Evolutionary conservation across 2,113 vertebrate genomes (phyloP), one percentile per base, ranked within the genome.

Genomic region (Myotis brandtii): DNA sequence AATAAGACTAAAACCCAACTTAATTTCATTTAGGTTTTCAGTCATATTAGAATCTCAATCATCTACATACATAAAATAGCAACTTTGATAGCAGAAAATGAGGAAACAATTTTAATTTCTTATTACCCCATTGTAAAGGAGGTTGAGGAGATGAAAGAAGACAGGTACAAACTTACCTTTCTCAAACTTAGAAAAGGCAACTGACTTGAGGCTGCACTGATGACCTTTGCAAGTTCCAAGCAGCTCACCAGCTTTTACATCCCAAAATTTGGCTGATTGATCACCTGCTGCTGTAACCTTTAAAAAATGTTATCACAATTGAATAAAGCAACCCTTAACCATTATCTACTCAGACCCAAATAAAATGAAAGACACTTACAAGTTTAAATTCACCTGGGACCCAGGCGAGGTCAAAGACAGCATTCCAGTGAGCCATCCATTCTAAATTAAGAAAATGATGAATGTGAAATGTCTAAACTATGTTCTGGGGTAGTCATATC

Each of bases 211-310:
- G 98, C 99, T 99, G 97, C 99, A 99, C 59, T 99, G 99, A 96
- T 99, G 99, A 84, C 99, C 99, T 98, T 99, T 99, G 97, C 99
- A 99, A 32, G 98, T 98, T 66, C 99, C 99, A 76, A 99, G 98
- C 48, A 99, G 97, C 92, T 99, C 99, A 3, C 99, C 98, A 3
- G 98, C 98, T 89, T 98, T 98, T 64, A 99, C 99, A 37, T 99
- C 99, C 99, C 99, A 99, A 95, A 99, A 98, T 91, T 99, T 99
- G 86, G 99, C 99, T 85, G 99, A 99, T 90, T 99, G 99, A 97
- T 99, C 99, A 66, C 99, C 99, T 18, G 99, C 99, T 83, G 99
- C 99, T 27, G 99, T 99, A 94, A 99, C 99, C 99, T 99, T 98
- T 93, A 92, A 93, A 96, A 70, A 52, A 17, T 97, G 62, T 93